Evolutionary conservation across 2,888 invertebrate species (phyloP), one percentile per base, ranked within the genome.

Genomic region (Diplazon laetatorius): DNA sequence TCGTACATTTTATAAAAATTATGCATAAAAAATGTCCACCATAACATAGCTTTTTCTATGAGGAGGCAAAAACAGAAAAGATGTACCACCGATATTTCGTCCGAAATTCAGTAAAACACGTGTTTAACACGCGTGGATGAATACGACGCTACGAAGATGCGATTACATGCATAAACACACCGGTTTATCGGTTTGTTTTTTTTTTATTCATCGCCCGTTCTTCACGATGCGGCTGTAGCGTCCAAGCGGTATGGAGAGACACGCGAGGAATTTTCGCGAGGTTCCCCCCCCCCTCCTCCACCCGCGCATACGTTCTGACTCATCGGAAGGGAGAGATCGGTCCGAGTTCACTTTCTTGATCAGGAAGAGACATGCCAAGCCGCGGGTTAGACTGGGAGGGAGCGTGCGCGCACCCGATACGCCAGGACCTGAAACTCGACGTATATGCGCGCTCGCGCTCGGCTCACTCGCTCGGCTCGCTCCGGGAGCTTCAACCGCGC

Each of bases 151-250:
- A 55, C 66, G n/a, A 20, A 22, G 66, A 71, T 71, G 75, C 12
- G 68, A 57, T 68, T 63, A 75, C 75, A 55, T 68, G 59, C 71
- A 75, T 79, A 72, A 79, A 79, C 71, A 75, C 66, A 30, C 30
- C 30, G 30, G 2, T 6, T 30, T 6, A 30, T 30, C 2, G 30
- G 6, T 30, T 30, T 30, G 2, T 30, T 30, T 30, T 30, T 30
- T 6, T 55, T 65, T 44, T 65, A 65, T 70, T 65, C 37, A 30
- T 59, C 35, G 16, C 20, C 37, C 25, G 14, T 52, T 30, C 65
- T 66, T 12, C 60, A 60, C 74, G 65, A 30, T 50, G 70, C 74
- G 70, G 52, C 60, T 66, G 55, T 65, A 66, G 66, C 60, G 69
- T 65, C 70, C 57, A 55, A 60, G 62, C 37, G 37, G 48, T 37